Evolutionary conservation across 2,113 vertebrate species (phyloP), one percentile per base, ranked within the genome.

Genomic region (Myanophis thanlyinensis): DNA sequence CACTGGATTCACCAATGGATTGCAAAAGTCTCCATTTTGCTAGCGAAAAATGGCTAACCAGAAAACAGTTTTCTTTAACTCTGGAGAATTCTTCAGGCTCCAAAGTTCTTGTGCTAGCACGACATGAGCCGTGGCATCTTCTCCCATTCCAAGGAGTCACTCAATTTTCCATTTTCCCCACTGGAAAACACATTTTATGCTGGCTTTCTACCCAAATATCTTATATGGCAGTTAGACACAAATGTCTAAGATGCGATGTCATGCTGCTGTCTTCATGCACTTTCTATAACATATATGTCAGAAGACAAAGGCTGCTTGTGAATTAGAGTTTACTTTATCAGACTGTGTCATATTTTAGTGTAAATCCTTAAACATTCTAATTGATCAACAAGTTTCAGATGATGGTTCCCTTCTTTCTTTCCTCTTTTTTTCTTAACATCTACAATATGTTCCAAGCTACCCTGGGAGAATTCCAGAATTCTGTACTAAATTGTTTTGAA

Each of bases 331-430:
- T 96, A 92, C 88, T 93, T 95, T 95, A 94, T 96, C 93, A 88
- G 53, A 48, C 87, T 93, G 94, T 88, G 94, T 97, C 93, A 89
- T 93, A 94, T 95, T 97, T 97, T 97, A 95, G 96, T 97, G 90
- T 95, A 96, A 97, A 93, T 91, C n/a, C 87, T 96, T 97, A 96
- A 96, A 97, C 96, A 96, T 93, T 96, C 94, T 95, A 97, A 94
- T 97, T 97, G 94, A 97, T 96, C 96, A 96, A 97, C 96, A 93
- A 95, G 90, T 97, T 96, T 97, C 95, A 96, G 93, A 95, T 97
- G 95, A 94, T 85, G 89, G 91, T 93, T 97, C 95, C 94, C 92
- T 87, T 95, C 90, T 90, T 44, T 89, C 93, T 40, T 44, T 44
- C 51, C 92, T 95, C 92, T 93, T 94, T 92, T 25, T 94, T 90